A percentile compares a stretch with the other conserved stretches of the same genome.
Evolutionary conservation across 2,113 vertebrate species (phyloP).

Genomic region (Steatornis caripensis): DNA sequence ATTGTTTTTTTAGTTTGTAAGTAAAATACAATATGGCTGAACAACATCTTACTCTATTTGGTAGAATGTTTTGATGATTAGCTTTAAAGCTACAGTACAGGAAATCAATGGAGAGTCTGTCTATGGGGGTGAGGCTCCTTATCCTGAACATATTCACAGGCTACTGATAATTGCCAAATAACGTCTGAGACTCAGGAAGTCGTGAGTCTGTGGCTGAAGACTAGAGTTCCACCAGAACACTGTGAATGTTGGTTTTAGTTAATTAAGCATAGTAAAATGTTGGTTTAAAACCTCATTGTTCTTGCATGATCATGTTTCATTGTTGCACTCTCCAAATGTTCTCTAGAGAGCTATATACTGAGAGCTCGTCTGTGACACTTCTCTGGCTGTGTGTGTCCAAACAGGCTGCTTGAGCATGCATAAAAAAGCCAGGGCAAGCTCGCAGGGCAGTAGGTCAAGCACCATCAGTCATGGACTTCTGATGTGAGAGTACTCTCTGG

Average conservation of each 20-base stretch:
- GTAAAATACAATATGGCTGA: neutral
- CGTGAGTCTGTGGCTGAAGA: neutral
- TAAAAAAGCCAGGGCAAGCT: neutral
- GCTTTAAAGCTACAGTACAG: neutral
- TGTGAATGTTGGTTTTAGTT: conserved; percentile 19
- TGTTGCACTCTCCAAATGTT: neutral
- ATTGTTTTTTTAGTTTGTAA: neutral
- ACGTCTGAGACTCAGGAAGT: neutral
- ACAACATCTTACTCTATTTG: neutral
- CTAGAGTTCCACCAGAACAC: neutral
- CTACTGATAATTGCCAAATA: neutral
- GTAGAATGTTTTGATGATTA: neutral
- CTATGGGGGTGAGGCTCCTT: neutral
- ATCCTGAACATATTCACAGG: neutral
- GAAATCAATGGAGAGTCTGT: neutral
- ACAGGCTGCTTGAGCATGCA: neutral
- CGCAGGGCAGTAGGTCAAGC: conserved; percentile 17
- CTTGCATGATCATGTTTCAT: neutral
- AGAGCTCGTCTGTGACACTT: conserved; percentile 46
- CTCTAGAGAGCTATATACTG: conserved; percentile 45
- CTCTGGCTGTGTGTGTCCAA: neutral
- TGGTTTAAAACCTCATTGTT: conserved; percentile 8
- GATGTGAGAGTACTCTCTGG: conserved; percentile 19
- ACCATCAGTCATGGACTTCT: neutral
- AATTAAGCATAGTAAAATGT: neutral